Evolutionary conservation across 35 echinoderm and acorn worm species (phyloP).

Genomic region (Apostichopus californicus): DNA sequence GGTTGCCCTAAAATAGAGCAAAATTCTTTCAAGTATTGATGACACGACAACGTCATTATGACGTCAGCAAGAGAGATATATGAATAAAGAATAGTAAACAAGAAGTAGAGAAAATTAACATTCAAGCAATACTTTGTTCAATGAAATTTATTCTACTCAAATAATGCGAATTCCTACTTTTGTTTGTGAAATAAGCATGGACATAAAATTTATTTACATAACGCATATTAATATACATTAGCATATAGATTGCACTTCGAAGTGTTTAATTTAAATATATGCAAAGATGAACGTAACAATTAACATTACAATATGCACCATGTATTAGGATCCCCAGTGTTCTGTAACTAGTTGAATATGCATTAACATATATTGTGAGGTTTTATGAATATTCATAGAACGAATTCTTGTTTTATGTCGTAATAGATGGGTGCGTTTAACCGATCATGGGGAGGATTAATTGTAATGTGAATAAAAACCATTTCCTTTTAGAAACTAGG

Average conservation of each 20-base stretch:
- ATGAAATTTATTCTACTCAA: conserved; percentile 7
- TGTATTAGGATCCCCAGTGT: too few relatives aligned
- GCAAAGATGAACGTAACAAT: conserved; percentile 2
- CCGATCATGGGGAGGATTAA: too few relatives aligned
- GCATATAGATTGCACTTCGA: conserved; percentile 17
- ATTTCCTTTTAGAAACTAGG: too few relatives aligned
- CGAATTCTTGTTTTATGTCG: too few relatives aligned
- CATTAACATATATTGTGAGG: too few relatives aligned
- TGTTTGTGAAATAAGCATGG: conserved; percentile 1
- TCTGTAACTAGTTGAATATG: too few relatives aligned
- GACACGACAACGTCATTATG: background rate
- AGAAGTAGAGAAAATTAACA: background rate
- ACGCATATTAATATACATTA: background rate
- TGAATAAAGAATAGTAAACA: too few relatives aligned
- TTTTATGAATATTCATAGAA: too few relatives aligned
- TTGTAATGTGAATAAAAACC: too few relatives aligned
- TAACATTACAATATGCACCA: background rate
- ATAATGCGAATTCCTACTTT: conserved; percentile 9
- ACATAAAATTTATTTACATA: background rate
- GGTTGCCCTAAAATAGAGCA: too few relatives aligned
- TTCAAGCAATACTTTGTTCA: background rate
- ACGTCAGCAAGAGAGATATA: background rate
- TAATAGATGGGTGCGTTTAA: too few relatives aligned
- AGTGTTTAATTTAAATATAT: conserved; percentile 1
- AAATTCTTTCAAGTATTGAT: too few relatives aligned